Base-by-base conservation (phyloP, 2,888 invertebrate genomes). In the Steinernema hermaphroditum region DNA sequence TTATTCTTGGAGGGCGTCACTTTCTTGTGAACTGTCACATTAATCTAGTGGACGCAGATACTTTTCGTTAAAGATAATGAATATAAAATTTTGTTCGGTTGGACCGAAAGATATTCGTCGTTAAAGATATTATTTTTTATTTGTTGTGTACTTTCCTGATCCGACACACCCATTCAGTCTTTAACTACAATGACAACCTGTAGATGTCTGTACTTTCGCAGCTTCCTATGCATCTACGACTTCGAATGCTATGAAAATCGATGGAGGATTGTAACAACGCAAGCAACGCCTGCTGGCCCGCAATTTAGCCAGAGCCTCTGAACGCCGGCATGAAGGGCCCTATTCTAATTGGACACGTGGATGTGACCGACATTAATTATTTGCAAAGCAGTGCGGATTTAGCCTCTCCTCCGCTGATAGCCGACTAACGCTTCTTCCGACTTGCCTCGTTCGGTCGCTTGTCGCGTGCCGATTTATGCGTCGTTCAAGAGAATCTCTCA, bases 341-440 rank as follows among this genome's bases (percentile, higher is more conserved):
- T 62, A 29, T n/a, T 27, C 62, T 62, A 62, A 62, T 62, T 62
- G 62, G 62, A 27, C 62, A 29, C 62, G 62, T 62, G 62, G 29
- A 29, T 62, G 62, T 62, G 62, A 29, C 29, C 62, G 2, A 29
- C 62, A 62, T 62, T 62, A 62, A 62, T 62, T 62, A 62, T 62
- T 32, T 34, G 62, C 29, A 29, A n/a, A 29, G 62, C 62, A 32
- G 32, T 2, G 62, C 62, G 34, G 62, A 62, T 62, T 62, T 62
- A 29, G 12, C 27, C 62, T 62, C 2, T 14, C 32, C 16, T 62
- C 16, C 62, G 37, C 14, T 32, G 32, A 62, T 62, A 62, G 62
- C 32, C 32, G 12, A 8, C 16, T 1, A 32, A 8, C 62, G 14
- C 62, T 62, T 29, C 62, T 19, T 6, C 27, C 29, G 32, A 8